Base-by-base conservation (phyloP, 1,140 invertebrate species). In the Drosophila azteca region DNA sequence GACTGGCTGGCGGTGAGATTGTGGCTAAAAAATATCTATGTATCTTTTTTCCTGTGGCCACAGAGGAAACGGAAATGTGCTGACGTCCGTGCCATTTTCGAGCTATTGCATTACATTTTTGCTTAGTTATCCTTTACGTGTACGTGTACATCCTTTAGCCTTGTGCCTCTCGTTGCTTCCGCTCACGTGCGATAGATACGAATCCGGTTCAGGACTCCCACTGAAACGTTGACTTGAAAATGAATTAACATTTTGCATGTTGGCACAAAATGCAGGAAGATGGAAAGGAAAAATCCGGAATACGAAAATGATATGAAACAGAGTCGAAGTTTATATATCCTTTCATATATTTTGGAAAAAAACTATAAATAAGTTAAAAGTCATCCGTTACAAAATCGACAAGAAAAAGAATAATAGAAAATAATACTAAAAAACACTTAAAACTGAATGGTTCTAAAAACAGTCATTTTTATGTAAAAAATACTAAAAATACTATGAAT, bases 201-300 rank as follows among this genome's bases (percentile, higher is more conserved):
- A 82, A 85, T 85, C 83, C 81, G 74, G 81, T 87, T 82, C 73
- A 64, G 81, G 48, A 51, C 51, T 39, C 35, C 35, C 60, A 49
- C 64, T 22, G 65, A 77, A 61, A 77, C 46, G 67, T 67, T 53
- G 71, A 76, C 67, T 78, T 54, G 78, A 62, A 87, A 87, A 87
- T 88, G 79, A 87, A 87, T 87, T 87, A 87, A 87, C 83, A 88
- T 87, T 87, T 87, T 82, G 79, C 83, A 87, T 88, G 82, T 79
- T 68, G 51, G 73, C 68, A 43, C 50, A 81, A 83, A 65, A 48
- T 13, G 13, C 35, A 39, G 49, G 29, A 65, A 29, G 49, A 79
- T 39, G 35, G 46, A 45, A n/a, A 3, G n/a, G n/a, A 50, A 43
- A 50, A 69, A 24, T 65, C 17, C 24, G 43, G 48, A 51, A 13